Conservation (phyloP, 1,140 invertebrate species). For the Trinorchestia longiramus region DNA sequence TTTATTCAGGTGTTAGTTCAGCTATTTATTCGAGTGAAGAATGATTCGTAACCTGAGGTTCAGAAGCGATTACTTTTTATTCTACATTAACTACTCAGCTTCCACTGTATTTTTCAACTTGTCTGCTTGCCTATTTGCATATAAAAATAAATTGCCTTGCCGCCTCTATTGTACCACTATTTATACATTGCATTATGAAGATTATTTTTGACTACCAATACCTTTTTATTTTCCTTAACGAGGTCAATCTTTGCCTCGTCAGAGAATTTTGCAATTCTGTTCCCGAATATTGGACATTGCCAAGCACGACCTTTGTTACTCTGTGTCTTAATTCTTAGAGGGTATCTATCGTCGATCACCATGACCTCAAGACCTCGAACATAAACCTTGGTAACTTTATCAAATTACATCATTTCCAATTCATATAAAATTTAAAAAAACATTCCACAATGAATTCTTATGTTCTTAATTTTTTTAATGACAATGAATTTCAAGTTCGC, state of each 20-base stretch:
- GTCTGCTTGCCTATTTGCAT: too few species aligned
- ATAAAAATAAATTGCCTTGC: too few species aligned
- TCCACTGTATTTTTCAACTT: too few species aligned
- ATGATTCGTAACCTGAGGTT: too few species aligned
- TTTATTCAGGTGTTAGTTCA: too few species aligned
- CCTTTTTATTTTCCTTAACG: not conserved
- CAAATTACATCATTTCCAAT: not conserved
- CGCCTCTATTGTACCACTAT: too few species aligned
- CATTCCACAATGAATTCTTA: not conserved
- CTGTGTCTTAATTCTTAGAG: not conserved
- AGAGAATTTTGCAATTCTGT: not conserved
- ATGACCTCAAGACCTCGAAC: not conserved
- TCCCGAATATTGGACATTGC: not conserved
- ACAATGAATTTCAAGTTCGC: too few species aligned
- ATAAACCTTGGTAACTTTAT: not conserved
- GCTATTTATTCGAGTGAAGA: too few species aligned
- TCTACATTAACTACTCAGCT: too few species aligned
- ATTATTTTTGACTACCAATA: too few species aligned
- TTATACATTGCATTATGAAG: too few species aligned
- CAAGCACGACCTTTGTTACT: not conserved
- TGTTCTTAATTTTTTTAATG: not conserved
- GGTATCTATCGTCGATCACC: not conserved
- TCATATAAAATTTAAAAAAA: not conserved
- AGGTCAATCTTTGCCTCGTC: not conserved
- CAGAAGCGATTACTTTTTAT: too few species aligned